These are phyloP conservation scores for Conus betulinus DNA, from an alignment of 1,140 invertebrate species.

Conservation along the genomic window DNA sequence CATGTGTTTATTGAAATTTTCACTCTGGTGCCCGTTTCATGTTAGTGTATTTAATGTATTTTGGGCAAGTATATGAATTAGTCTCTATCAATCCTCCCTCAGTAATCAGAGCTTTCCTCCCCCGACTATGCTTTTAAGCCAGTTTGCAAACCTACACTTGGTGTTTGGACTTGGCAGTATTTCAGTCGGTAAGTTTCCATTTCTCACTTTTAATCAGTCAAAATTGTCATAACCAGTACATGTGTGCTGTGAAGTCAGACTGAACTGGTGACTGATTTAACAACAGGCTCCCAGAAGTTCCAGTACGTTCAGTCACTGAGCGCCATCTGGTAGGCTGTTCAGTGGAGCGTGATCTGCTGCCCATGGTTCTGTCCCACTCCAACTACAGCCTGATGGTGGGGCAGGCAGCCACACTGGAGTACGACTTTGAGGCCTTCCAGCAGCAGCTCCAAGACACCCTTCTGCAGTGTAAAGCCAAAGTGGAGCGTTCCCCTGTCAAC, in stretches of 20 bases:
- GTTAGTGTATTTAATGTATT: too few species aligned
- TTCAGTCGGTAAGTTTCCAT: neutral
- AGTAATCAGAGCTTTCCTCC: too few species aligned
- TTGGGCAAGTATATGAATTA: too few species aligned
- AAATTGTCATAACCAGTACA: neutral
- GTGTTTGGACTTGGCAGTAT: neutral
- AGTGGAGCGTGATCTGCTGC: slow-evolving; percentile 61
- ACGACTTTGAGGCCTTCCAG: slow-evolving; percentile 60
- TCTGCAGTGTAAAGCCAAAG: slow-evolving; percentile 51
- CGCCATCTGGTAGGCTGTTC: slow-evolving; percentile 62
- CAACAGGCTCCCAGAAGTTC: slow-evolving; percentile 40
- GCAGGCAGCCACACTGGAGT: slow-evolving; percentile 52
- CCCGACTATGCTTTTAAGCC: too few species aligned
- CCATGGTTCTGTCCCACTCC: slow-evolving; percentile 62
- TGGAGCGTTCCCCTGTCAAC: slow-evolving; percentile 14
- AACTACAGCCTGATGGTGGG: slow-evolving; percentile 63
- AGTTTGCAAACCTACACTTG: too few species aligned
- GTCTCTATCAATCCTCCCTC: too few species aligned
- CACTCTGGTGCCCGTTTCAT: too few species aligned
- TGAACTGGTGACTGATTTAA: too few species aligned
- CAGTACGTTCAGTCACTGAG: slow-evolving; percentile 40
- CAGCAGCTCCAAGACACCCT: slow-evolving; percentile 53
- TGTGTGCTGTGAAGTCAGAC: too few species aligned
- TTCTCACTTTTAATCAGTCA: neutral
- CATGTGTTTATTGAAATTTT: too few species aligned